Conservation (phyloP, 2,888 invertebrate genomes). For the Kuschelorhynchus macadamiae region DNA sequence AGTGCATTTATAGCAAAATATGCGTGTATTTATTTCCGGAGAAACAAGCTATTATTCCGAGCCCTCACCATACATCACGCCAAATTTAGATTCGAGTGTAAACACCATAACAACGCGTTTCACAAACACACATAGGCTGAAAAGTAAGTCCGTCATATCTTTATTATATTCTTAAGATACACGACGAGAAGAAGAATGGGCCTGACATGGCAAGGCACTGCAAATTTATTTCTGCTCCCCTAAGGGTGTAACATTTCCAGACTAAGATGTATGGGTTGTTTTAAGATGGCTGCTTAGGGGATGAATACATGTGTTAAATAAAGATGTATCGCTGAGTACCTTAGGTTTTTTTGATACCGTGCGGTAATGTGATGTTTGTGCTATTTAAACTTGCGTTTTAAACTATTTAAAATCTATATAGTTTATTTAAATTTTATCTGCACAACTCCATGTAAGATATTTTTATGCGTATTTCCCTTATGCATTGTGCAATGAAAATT, state of each 20-base stretch:
- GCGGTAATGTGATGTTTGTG: no score
- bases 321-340: slow-evolving; percentile 14
- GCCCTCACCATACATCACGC: slow-evolving; percentile 25
- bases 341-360: no score
- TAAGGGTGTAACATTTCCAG: slow-evolving; percentile 35
- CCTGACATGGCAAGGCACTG: slow-evolving; percentile 46
- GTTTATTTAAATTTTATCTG: no score
- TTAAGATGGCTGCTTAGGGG: slow-evolving; percentile 26
- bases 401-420: no score
- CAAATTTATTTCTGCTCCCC: slow-evolving; percentile 47
- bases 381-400: not conserved
- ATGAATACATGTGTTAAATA: slow-evolving; percentile 20
- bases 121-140: slow-evolving; percentile 37
- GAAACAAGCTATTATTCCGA: not conserved
- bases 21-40: no score
- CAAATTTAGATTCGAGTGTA: slow-evolving; percentile 32
- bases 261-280: slow-evolving; percentile 45
- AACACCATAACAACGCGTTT: slow-evolving; percentile 20
- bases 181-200: slow-evolving; percentile 49
- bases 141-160: slow-evolving; percentile 48
- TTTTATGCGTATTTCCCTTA: no score
- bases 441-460: no score
- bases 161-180: slow-evolving; percentile 51
- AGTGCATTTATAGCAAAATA: no score
- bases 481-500: no score